Evolutionary conservation across 2,113 vertebrate species (phyloP), one percentile per base, ranked within the genome.

Genomic region (Hippocampus barbouri): DNA sequence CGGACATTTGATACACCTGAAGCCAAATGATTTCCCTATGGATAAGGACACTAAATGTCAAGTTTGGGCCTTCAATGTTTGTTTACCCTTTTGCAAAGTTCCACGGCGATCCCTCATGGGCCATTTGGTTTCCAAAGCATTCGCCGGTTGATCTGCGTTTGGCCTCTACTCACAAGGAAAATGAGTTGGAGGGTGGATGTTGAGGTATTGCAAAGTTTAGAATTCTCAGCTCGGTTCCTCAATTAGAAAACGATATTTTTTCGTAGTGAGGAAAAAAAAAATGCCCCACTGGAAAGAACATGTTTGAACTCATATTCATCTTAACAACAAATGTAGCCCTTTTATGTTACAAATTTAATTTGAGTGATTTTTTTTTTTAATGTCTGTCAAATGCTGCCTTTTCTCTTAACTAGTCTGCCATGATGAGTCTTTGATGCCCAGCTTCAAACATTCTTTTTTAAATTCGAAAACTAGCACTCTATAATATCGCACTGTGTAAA

Each of bases 1-100:
- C 49, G 70, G 87, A 84, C 84, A 91, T 82, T 64, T 70, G 86
- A 89, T 89, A 85, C 81, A 81, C 78, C 81, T 85, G 73, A 79
- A 81, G 72, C 71, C 56, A 30, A 18, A 38, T 85, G 78, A 84
- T 90, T 78, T 83, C 78, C 77, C 79, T 40, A 1, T 27, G 71
- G 87, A 87, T 89, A 85, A 87, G 71, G 70, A 25, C 53, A 34
- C 69, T 47, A 69, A 83, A 85, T 81, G 83, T 73, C 79, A 77
- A 72, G 72, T 49, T 70, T 65, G 77, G 73, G 38, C 45, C 78
- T 75, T 45, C 71, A 68, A 79, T 51, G 47, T 54, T 27, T 25
- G 61, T 70, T 8, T 57, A 68, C 70, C 27, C 34, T 66, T 79
- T 41, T 64, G 38, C 20, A 64, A 64, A 64, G 62, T 43, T 66